These are phyloP conservation scores for Drosophila flavopinicola DNA, from an alignment of 2,888 invertebrate genomes.

Conservation along the genomic window DNA sequence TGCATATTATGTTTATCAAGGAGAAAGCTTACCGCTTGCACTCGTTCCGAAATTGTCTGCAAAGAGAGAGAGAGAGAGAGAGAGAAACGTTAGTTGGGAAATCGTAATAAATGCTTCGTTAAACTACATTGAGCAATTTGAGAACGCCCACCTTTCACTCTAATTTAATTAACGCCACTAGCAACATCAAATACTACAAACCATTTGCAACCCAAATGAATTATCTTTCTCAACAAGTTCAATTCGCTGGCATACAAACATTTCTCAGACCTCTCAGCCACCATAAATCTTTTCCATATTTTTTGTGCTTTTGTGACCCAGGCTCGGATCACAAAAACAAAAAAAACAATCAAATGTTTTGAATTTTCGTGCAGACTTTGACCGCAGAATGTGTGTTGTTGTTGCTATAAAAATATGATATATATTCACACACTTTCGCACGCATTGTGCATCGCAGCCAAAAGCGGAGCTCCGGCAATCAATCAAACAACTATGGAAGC, in stretches of 20 bases:
- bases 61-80: constrained; percentile 46
- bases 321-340: constrained; percentile 29
- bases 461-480: constrained; percentile 60
- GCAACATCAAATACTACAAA: constrained; percentile 22
- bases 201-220: constrained; percentile 30
- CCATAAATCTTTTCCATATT: constrained; percentile 67
- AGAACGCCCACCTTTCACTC: constrained; percentile 45
- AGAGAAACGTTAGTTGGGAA: constrained; percentile 36
- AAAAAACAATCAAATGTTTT: constrained; percentile 48
- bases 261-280: constrained; percentile 55
- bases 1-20: neutral
- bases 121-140: neutral
- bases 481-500: constrained; percentile 70
- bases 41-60: constrained; percentile 83
- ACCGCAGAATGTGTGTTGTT: constrained; percentile 60
- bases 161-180: constrained; percentile 56
- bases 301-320: constrained; percentile 43
- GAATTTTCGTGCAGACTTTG: constrained; percentile 71
- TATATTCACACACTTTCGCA: constrained; percentile 74
- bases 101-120: constrained; percentile 13
- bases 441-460: constrained; percentile 37
- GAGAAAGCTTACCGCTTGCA: constrained; percentile 81
- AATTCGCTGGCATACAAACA: constrained; percentile 38
- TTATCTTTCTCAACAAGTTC: constrained; percentile 63
- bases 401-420: constrained; percentile 74